Evolutionary conservation across 2,888 invertebrate species (phyloP).

Genomic region (Plebejus melissa): DNA sequence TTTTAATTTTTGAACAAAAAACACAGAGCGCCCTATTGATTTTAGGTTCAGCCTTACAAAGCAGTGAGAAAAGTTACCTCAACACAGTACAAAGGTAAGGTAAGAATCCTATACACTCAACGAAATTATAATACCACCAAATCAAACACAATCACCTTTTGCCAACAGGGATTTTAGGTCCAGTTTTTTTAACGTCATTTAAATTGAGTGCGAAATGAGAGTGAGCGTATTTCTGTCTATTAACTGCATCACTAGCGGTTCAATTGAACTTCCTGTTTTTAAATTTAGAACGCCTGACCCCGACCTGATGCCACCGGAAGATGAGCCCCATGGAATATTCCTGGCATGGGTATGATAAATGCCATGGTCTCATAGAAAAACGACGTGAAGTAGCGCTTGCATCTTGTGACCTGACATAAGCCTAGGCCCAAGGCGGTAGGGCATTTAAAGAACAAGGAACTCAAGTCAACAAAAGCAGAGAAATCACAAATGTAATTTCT

Average conservation of each 20-base stretch:
- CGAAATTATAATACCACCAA: neutral
- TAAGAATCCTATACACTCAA: neutral
- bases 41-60: neutral
- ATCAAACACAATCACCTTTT: constrained; percentile 47
- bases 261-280: constrained; percentile 76
- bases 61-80: neutral
- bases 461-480: no score
- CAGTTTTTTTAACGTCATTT: constrained; percentile 56
- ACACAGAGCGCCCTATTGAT: neutral
- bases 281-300: constrained; percentile 48
- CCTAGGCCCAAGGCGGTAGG: no score
- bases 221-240: constrained; percentile 69
- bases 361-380: neutral
- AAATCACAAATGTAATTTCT: no score
- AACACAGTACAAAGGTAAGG: neutral
- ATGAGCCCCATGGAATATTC: constrained; percentile 22
- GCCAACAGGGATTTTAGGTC: constrained; percentile 52
- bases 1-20: no score
- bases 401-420: neutral
- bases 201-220: constrained; percentile 57
- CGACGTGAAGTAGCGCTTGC: neutral
- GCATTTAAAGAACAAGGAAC: no score
- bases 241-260: constrained; percentile 67
- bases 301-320: constrained; percentile 32
- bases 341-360: neutral